Percentiles rank a stretch among this genome's conserved stretches.
These are phyloP conservation scores for Aptenodytes forsteri DNA, from an alignment of 2,113 vertebrate species.

Conservation along the genomic window DNA sequence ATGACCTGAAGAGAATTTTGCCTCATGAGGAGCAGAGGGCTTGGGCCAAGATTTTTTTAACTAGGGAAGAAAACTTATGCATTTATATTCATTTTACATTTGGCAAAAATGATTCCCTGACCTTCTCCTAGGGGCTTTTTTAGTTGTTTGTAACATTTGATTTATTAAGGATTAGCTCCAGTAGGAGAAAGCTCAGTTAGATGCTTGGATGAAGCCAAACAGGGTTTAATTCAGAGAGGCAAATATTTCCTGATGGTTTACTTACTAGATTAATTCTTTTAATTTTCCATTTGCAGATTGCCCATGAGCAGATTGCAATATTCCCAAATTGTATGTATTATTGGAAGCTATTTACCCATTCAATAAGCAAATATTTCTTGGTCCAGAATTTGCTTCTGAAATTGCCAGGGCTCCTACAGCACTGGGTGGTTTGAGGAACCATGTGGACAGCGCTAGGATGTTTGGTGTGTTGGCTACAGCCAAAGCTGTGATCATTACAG, in stretches of 20 bases:
- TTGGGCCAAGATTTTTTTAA: neutral
- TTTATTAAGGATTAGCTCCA: constrained; percentile 51
- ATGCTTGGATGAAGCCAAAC: constrained; percentile 34
- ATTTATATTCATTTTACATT: constrained; percentile 20
- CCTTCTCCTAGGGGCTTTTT: constrained; percentile 14
- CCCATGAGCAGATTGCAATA: constrained; percentile 38
- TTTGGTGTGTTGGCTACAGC: neutral
- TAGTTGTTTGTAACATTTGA: constrained; percentile 27
- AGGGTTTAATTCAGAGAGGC: constrained; percentile 1
- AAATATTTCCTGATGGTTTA: constrained; percentile 39
- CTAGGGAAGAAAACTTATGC: neutral
- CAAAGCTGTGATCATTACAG: neutral
- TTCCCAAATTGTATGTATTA: constrained; percentile 19
- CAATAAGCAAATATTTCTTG: constrained; percentile 13
- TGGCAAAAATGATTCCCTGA: neutral
- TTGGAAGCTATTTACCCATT: constrained; percentile 42
- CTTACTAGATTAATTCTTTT: constrained; percentile 29
- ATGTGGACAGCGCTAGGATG: neutral
- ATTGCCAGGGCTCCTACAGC: neutral
- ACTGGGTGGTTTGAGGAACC: neutral
- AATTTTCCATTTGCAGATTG: constrained; percentile 53
- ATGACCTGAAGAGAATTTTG: neutral
- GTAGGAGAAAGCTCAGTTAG: constrained; percentile 28
- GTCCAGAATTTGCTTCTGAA: constrained; percentile 16
- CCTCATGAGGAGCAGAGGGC: neutral